Evolutionary conservation across 53 echinoderm and acorn worm species (phyloP).

Genomic region (Glandiceps talaboti): DNA sequence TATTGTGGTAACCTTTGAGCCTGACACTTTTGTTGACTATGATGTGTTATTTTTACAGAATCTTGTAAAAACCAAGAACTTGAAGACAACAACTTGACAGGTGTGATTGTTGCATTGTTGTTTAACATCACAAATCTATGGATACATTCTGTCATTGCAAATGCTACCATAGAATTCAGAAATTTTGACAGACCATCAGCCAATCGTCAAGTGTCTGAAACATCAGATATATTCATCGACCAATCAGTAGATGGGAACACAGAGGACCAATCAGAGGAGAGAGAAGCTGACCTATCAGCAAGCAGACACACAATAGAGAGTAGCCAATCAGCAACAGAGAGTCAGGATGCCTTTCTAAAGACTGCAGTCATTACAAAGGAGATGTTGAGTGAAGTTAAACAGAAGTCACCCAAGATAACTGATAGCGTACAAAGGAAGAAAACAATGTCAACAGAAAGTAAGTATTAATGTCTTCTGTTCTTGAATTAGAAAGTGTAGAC

Average conservation of each 20-base stretch:
- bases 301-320: background rate
- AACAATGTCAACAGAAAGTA: too few species aligned
- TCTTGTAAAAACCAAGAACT: background rate
- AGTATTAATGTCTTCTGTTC: too few species aligned
- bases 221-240: background rate
- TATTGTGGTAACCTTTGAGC: too few species aligned
- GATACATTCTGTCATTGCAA: background rate
- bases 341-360: too few species aligned
- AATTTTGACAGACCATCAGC: background rate
- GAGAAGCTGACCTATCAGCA: background rate
- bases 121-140: background rate
- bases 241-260: background rate
- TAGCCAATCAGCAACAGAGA: too few species aligned
- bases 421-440: too few species aligned
- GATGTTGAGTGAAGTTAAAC: too few species aligned
- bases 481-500: too few species aligned
- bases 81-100: background rate
- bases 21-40: background rate
- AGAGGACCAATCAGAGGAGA: background rate
- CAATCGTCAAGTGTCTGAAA: background rate
- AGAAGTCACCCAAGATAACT: too few species aligned
- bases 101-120: background rate
- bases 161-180: background rate
- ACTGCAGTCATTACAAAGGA: too few species aligned
- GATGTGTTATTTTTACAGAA: background rate